phyloP scores from a whole-genome alignment of 2,797 vertebrate species.

The Acrossocheilus wenchowensis region DNA sequence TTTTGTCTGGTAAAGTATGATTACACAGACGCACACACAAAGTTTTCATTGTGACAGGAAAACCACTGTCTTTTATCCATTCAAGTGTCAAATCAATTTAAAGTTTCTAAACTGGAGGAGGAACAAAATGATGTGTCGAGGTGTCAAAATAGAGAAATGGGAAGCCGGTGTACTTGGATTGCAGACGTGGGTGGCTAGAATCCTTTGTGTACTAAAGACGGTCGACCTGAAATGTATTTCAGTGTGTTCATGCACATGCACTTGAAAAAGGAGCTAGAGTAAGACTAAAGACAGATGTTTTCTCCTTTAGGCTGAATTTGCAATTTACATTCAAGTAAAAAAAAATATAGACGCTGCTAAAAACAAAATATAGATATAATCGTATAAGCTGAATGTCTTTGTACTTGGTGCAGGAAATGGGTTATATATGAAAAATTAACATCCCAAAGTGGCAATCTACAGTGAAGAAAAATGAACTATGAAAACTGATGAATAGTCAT shows the following conservation, averaged over 20 bases:
- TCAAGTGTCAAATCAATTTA: slow-evolving; percentile 34
- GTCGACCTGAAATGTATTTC: slow-evolving; percentile 5
- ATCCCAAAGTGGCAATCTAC: not conserved
- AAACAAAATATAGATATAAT: not conserved
- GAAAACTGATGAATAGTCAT: not conserved
- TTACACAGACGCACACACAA: slow-evolving; percentile 14
- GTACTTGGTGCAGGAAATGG: not conserved
- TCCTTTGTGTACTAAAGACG: slow-evolving; percentile 18
- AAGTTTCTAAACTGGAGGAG: slow-evolving; percentile 36
- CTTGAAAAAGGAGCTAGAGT: not conserved
- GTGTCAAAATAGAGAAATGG: slow-evolving; percentile 35
- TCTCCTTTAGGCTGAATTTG: not conserved
- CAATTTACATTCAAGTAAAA: not conserved
- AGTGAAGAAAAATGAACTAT: not conserved
- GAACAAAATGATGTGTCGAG: not conserved
- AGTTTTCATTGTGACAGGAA: slow-evolving; percentile 23
- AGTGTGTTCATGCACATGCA: not conserved
- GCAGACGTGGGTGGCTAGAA: slow-evolving; percentile 18
- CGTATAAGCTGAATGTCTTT: not conserved
- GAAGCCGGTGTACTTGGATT: slow-evolving; percentile 24
- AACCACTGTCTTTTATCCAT: slow-evolving; percentile 21
- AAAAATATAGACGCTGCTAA: not conserved
- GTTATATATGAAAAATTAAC: not conserved
- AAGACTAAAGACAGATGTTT: not conserved
- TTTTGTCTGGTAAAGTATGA: slow-evolving; percentile 28